Percentiles rank a stretch among this genome's conserved stretches.
phyloP scores from a whole-genome alignment of 2,113 vertebrate genomes.

The Notothenia rossii region DNA sequence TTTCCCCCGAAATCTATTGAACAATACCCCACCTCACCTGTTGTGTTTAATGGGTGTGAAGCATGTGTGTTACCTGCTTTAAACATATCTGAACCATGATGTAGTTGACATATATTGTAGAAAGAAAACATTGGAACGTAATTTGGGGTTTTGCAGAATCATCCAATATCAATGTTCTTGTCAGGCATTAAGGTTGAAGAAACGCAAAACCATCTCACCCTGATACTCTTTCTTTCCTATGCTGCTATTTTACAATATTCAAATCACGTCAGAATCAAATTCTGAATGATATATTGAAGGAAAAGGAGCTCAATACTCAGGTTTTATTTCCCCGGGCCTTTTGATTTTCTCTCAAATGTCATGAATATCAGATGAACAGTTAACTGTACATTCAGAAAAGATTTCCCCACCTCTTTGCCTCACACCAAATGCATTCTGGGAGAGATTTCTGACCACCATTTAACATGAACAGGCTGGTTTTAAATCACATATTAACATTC shows the following conservation, averaged over 20 bases:
- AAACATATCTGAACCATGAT: neutral
- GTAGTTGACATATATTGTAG: neutral
- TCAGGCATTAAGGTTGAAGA: neutral
- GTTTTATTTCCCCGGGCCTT: neutral
- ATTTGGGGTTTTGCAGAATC: neutral
- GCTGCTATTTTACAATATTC: neutral
- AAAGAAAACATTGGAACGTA: neutral
- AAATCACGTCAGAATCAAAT: neutral
- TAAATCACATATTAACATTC: no score
- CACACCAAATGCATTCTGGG: neutral
- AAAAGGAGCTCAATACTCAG: neutral
- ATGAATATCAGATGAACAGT: constrained; percentile 27
- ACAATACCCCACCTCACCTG: neutral
- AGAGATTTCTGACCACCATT: neutral
- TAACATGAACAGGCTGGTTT: neutral
- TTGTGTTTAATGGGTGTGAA: neutral
- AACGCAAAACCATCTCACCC: neutral
- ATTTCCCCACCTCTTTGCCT: neutral
- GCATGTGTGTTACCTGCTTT: neutral
- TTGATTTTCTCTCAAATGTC: constrained; percentile 14
- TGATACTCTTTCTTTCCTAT: neutral
- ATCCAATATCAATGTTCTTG: neutral
- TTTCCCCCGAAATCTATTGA: neutral
- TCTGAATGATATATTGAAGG: neutral
- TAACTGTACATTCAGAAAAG: neutral